phyloP scores from a whole-genome alignment of 1,140 invertebrate genomes.

The Drosophila erecta region DNA sequence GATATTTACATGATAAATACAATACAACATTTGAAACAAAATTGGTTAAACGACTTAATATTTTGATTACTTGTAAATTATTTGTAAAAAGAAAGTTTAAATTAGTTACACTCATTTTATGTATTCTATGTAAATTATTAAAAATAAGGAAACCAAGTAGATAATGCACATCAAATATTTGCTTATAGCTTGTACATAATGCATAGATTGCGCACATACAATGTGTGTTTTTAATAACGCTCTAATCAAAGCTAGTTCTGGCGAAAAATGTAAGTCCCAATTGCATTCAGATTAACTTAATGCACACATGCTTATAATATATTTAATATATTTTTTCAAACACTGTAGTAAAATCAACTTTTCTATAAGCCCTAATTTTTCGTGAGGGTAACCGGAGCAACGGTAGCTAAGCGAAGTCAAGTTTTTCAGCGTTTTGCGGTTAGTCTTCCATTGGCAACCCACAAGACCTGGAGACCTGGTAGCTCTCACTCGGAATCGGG shows the following conservation, averaged over 20 bases:
- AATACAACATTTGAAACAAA: too few species aligned
- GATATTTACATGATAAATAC: too few species aligned
- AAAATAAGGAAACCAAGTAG: slow-evolving; percentile 2
- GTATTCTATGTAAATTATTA: not conserved
- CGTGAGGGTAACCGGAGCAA: slow-evolving; percentile 18
- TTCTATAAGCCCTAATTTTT: not conserved
- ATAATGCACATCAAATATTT: slow-evolving; percentile 4
- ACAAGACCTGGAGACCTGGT: slow-evolving; percentile 49
- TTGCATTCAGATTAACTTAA: not conserved
- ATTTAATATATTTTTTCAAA: not conserved
- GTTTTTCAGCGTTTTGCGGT: slow-evolving; percentile 42
- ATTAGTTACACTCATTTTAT: not conserved
- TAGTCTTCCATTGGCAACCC: slow-evolving; percentile 24
- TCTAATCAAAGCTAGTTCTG: slow-evolving; percentile 1
- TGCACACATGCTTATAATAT: too few species aligned
- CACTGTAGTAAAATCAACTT: not conserved
- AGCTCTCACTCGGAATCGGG: slow-evolving; percentile 59
- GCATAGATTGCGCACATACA: not conserved
- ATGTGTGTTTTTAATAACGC: slow-evolving; percentile 12
- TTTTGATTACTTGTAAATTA: too few species aligned
- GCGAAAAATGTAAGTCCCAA: slow-evolving; percentile 2
- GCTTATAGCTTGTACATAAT: slow-evolving; percentile 1
- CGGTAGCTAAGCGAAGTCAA: slow-evolving; percentile 37
- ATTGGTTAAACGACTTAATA: too few species aligned
- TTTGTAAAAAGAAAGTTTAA: not conserved